Conservation (phyloP, 2,888 invertebrate genomes). For the Coelogynopora nodosa region DNA sequence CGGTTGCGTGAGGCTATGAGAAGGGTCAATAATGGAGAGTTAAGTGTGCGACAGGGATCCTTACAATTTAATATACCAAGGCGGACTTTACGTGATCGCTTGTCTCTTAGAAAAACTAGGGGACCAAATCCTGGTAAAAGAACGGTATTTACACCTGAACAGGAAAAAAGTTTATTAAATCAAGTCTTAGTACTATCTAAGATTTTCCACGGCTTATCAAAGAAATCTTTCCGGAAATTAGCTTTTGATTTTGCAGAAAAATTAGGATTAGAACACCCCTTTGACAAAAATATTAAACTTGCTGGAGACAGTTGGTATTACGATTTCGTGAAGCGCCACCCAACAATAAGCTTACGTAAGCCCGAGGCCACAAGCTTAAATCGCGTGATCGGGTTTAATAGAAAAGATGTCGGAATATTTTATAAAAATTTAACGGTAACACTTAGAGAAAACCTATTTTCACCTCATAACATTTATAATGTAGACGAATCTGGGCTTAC, state of each 20-base stretch:
- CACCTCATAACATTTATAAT: constrained; percentile 34
- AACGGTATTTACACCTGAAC: not conserved
- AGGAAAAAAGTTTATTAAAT: not conserved
- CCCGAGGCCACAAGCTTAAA: not conserved
- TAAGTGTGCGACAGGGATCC: not conserved
- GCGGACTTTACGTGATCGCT: not conserved
- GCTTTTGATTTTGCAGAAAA: not conserved
- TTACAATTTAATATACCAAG: not conserved
- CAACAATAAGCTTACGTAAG: not conserved
- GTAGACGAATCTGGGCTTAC: constrained; percentile 41
- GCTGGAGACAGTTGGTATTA: not conserved
- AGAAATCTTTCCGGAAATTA: not conserved
- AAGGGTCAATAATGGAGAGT: too few species aligned
- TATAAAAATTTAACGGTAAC: not conserved
- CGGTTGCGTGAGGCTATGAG: not conserved
- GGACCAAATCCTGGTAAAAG: not conserved
- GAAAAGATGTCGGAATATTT: not conserved
- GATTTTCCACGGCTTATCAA: not conserved
- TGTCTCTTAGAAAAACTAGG: not conserved
- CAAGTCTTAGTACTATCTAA: not conserved
- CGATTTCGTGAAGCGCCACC: not conserved
- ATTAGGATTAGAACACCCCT: not conserved
- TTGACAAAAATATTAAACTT: not conserved
- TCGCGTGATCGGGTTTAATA: not conserved
- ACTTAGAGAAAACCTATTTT: too few species aligned